Evolutionary conservation across 2,888 invertebrate genomes (phyloP).

Genomic region (Mechanitis messenoides): DNA sequence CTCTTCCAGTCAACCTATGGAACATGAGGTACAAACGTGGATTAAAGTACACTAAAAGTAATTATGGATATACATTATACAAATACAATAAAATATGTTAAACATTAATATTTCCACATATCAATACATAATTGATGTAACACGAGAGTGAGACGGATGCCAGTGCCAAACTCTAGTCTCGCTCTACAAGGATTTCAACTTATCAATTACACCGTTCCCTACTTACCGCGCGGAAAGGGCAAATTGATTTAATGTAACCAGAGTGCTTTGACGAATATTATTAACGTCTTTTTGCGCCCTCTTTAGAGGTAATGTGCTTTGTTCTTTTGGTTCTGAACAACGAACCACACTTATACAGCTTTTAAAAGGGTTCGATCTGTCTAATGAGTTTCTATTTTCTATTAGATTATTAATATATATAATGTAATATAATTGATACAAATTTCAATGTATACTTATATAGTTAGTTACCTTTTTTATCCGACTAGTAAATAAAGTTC

Average conservation of each 20-base stretch:
- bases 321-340: slow-evolving; percentile 72
- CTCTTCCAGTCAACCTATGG: no score
- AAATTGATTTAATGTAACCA: slow-evolving; percentile 78
- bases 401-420: no score
- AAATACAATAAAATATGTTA: no score
- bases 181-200: slow-evolving; percentile 76
- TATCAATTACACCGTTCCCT: slow-evolving; percentile 77
- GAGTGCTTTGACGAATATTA: slow-evolving; percentile 78
- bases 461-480: no score
- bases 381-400: neutral
- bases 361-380: slow-evolving; percentile 28
- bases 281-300: slow-evolving; percentile 76
- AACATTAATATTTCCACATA: no score
- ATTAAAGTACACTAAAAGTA: no score
- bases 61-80: no score
- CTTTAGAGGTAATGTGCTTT: slow-evolving; percentile 68
- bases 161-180: slow-evolving; percentile 69
- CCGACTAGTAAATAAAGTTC: no score
- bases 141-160: slow-evolving; percentile 31
- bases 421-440: no score
- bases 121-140: slow-evolving; percentile 24
- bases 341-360: slow-evolving; percentile 70
- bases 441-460: no score
- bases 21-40: no score
- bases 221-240: slow-evolving; percentile 77